These are phyloP conservation scores for Corydoras sp. DNA, from an alignment of 2,113 vertebrate species.

Conservation along the genomic window DNA sequence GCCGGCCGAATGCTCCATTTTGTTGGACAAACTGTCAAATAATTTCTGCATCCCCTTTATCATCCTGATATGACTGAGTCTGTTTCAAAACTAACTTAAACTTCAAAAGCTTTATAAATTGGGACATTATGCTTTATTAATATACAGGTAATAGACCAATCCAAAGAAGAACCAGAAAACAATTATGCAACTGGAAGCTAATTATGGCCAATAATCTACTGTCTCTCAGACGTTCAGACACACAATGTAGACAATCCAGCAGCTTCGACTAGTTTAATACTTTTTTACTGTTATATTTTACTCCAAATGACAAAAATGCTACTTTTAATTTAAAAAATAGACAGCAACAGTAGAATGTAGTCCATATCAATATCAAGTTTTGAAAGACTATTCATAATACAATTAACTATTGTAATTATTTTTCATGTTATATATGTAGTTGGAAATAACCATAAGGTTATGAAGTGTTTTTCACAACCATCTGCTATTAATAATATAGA, in stretches of 20 bases:
- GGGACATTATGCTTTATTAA: not conserved
- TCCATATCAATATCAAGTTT: too few species aligned
- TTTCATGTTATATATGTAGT: too few species aligned
- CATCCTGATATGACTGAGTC: too few species aligned
- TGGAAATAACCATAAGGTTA: too few species aligned
- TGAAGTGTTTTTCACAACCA: too few species aligned
- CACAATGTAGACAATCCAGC: slow-evolving; percentile 56
- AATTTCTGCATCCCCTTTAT: not conserved
- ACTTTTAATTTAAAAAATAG: too few species aligned
- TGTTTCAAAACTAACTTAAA: too few species aligned
- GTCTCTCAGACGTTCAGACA: slow-evolving; percentile 5
- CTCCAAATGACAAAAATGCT: not conserved
- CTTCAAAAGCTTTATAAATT: too few species aligned
- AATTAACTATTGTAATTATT: too few species aligned
- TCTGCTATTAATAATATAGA: too few species aligned
- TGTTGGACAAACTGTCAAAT: slow-evolving; percentile 71
- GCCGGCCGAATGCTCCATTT: slow-evolving; percentile 60
- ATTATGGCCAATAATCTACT: slow-evolving; percentile 47
- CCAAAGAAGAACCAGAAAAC: slow-evolving; percentile 31
- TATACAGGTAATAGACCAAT: not conserved
- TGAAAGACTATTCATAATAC: too few species aligned
- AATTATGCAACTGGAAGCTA: slow-evolving; percentile 44
- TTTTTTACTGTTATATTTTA: not conserved
- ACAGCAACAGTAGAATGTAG: too few species aligned
- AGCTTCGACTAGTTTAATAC: slow-evolving; percentile 35